Percentiles rank a stretch among this genome's conserved stretches.
These are phyloP conservation scores for Microcebus lehilahytsara DNA, from an alignment of 2,113 vertebrate genomes.

Conservation along the genomic window DNA sequence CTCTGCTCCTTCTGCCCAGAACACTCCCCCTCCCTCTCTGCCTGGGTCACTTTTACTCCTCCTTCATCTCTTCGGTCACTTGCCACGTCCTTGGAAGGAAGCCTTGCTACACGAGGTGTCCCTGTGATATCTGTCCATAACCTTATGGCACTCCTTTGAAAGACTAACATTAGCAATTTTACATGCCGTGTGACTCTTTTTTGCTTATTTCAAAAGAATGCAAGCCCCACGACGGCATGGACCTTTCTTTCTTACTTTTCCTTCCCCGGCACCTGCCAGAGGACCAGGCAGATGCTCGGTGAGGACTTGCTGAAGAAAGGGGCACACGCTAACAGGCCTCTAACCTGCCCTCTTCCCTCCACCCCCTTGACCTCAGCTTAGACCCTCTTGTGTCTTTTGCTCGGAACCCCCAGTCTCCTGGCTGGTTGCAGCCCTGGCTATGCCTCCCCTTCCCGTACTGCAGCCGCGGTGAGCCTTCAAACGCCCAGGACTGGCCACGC, in stretches of 20 bases:
- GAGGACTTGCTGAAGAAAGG: too few relatives aligned
- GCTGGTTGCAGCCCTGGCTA: background rate
- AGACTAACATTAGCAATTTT: background rate
- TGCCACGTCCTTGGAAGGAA: background rate
- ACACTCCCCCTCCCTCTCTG: background rate
- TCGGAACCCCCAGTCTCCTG: background rate
- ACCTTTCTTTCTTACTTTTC: background rate
- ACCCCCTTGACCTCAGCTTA: background rate
- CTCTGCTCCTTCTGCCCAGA: background rate
- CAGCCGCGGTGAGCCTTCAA: too few relatives aligned
- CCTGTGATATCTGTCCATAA: rapidly evolving
- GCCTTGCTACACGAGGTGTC: background rate
- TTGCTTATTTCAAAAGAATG: background rate
- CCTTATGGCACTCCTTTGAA: rapidly evolving
- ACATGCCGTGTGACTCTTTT: too few relatives aligned
- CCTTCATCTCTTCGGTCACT: background rate
- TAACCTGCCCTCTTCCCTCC: background rate
- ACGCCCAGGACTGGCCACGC: rapidly evolving
- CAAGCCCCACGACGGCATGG: rapidly evolving
- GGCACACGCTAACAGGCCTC: background rate
- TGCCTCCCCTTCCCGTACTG: background rate
- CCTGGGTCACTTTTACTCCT: background rate
- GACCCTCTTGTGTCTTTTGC: background rate
- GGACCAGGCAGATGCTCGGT: background rate
- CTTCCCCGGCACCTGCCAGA: background rate